Conservation (phyloP, 2,888 invertebrate genomes). For the Periphyllus acericola region DNA sequence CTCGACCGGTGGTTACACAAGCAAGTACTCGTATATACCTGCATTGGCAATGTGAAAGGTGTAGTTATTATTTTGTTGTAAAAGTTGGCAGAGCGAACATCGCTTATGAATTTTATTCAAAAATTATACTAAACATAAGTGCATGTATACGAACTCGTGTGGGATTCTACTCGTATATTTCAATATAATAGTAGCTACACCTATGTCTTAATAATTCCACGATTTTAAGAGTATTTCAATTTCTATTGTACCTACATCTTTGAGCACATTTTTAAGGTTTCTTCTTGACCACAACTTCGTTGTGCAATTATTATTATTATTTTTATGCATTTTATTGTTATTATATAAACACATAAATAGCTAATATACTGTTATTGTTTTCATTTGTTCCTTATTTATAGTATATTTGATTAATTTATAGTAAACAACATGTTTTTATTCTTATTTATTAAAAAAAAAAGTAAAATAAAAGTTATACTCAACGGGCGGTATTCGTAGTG, state of each 20-base stretch:
- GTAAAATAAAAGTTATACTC: slow-evolving; percentile 4
- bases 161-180: neutral
- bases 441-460: neutral
- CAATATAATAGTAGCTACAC: neutral
- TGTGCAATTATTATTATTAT: slow-evolving; percentile 32
- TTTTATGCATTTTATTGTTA: neutral
- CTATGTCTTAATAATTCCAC: neutral
- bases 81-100: neutral
- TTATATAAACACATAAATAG: neutral
- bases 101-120: neutral
- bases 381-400: neutral
- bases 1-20: too few species aligned
- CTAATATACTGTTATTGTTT: neutral
- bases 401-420: neutral
- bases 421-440: neutral
- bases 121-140: slow-evolving; percentile 1
- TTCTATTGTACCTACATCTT: neutral
- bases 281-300: slow-evolving; percentile 20
- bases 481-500: slow-evolving; percentile 1
- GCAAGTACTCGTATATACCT: too few species aligned
- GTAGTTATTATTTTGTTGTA: neutral
- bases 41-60: too few species aligned
- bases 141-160: neutral
- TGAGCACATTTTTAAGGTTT: slow-evolving; percentile 23
- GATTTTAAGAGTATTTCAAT: slow-evolving; percentile 18